Evolutionary conservation across 1,140 invertebrate genomes (phyloP), one percentile per base, ranked within the genome.

Genomic region (Drosophila melanogaster): DNA sequence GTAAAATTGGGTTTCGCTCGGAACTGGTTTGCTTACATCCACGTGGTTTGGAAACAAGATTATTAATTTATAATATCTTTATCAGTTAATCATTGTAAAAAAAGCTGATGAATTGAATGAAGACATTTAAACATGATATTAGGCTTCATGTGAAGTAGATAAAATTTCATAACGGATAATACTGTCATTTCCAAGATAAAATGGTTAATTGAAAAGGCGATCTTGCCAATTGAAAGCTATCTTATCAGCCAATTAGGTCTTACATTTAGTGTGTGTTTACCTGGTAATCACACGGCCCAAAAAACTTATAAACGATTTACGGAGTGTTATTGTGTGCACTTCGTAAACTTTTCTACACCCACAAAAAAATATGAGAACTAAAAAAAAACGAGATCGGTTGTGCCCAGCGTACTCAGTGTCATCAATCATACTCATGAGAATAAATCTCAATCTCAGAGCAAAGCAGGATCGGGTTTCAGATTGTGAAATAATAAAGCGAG

Each of bases 61-160:
- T 55, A 55, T 56, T 60, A 60, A 38, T 55, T 61, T 61, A 19
- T 57, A 40, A 26, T 57, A 61, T 61, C 51, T 30, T 57, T 56
- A 60, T 57, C 58, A 40, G 19, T 24, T 8, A 12, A 47, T 26
- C 19, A 26, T 5, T n/a, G 22, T 7, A 6, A n/a, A 14, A 12
- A 7, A 22, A 46, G 11, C 15, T 24, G 26, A 26, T 11, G 26
- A 2, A 59, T 24, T 4, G 30, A 8, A 30, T 10, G 7, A 11
- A n/a, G 41, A 4, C 6, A 26, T 19, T 11, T 19, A 17, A 8
- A 41, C 7, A 41, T 17, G 15, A 10, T 33, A 51, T 12, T 10
- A 15, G 3, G 40, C 8, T 41, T 15, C n/a, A 15, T 6, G n/a
- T 41, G n/a, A 2, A 12, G 41, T 15, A 10, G 17, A 19, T 44